Conservation (phyloP, 2,888 invertebrate genomes). For the Zootermopsis nevadensis region DNA sequence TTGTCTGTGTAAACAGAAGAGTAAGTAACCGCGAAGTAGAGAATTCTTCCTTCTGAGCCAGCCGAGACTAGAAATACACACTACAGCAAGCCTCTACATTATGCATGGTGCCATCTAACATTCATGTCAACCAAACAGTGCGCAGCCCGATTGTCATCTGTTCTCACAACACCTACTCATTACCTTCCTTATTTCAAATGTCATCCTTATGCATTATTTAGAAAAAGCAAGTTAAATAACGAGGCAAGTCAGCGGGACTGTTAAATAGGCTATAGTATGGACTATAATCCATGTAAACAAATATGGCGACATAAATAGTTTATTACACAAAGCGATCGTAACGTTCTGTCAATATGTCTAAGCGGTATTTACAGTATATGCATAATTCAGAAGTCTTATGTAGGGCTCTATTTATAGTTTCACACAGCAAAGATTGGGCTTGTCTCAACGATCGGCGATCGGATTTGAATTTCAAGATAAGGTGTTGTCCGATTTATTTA, state of each 20-base stretch:
- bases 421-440: too few relatives aligned
- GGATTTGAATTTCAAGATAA: too few relatives aligned
- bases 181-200: constrained; percentile 49
- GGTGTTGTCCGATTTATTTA: too few relatives aligned
- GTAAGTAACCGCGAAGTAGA: constrained; percentile 8
- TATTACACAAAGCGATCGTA: constrained; percentile 27
- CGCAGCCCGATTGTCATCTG: constrained; percentile 51
- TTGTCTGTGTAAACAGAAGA: constrained; percentile 3
- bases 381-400: constrained; percentile 30
- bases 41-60: constrained; percentile 13
- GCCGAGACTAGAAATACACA: constrained; percentile 4
- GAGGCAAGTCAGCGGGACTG: constrained; percentile 1
- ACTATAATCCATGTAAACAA: constrained; percentile 29
- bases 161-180: constrained; percentile 50
- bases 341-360: constrained; percentile 43
- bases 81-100: constrained; percentile 42
- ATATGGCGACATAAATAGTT: constrained; percentile 17
- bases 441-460: too few relatives aligned
- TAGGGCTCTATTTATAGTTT: not conserved
- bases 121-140: constrained; percentile 52
- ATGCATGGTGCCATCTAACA: constrained; percentile 52
- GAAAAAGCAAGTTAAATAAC: constrained; percentile 39
- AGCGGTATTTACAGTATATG: constrained; percentile 36
- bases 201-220: constrained; percentile 50
- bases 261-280: not conserved